Base-by-base conservation (phyloP, 2,888 invertebrate genomes). In the Microctonus hyperodae region DNA sequence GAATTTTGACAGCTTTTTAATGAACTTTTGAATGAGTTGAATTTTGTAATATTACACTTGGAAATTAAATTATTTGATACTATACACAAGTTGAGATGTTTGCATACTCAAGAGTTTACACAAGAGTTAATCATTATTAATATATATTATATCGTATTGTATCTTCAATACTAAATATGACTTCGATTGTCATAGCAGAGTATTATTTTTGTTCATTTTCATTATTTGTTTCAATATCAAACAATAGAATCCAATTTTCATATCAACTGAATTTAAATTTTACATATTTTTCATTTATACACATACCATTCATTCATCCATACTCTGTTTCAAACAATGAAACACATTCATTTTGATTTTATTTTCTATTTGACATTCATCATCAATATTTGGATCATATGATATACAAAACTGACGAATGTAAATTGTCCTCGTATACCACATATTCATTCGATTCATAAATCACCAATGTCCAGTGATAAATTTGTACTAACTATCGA, bases 1-100 rank as follows among this genome's bases (percentile, higher is more conserved):
- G 48, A 44, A 44, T 58, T 64, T 64, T 48, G 64, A 57, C 64
- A 64, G 64, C 33, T 64, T 64, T 33, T 9, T 64, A 64, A 64
- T 57, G 58, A 58, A 64, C 50, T 64, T 59, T 28, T 50, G 35
- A 7, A 57, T 44, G 50, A 58, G 57, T 50, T 64, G 44, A 48
- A 64, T 64, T 44, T 55, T 20, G 44, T 55, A 23, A 48, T 53
- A 55, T 62, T 9, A 35, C 48, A 58, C 57, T 35, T 48, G 5
- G 23, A 35, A 64, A 58, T 50, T 6, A 48, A 57, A 35, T 58
- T 64, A 50, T 64, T 50, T 16, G 25, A 64, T 63, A 31, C 57
- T 64, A 33, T 44, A 44, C 16, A 16, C 16, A 44, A 16, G 16
- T 44, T 44, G 16, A 44, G n/a, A 44, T 20, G 20, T 44, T 44